Percentiles rank a stretch among this genome's conserved stretches.
Conservation (phyloP, 1,140 invertebrate species). For the Paracyclopina nana region DNA sequence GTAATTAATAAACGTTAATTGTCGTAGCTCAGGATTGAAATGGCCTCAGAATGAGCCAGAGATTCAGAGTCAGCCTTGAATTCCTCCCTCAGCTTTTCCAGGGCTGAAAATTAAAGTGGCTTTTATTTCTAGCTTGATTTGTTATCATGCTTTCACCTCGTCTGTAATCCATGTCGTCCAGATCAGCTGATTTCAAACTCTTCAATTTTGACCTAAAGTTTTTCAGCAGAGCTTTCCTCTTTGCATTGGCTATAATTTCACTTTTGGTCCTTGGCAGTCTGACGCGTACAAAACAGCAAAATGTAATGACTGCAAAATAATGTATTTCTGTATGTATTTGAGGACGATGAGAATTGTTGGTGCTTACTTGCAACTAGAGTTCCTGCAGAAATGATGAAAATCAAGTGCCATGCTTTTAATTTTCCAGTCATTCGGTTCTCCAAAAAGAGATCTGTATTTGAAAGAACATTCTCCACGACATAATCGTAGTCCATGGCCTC, state of each 20-base stretch:
- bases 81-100: not conserved
- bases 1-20: no score
- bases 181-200: conserved; percentile 3
- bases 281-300: conserved; percentile 7
- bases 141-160: not conserved
- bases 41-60: not conserved
- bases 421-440: conserved; percentile 1
- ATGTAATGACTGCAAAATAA: not conserved
- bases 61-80: not conserved
- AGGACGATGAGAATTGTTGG: not conserved
- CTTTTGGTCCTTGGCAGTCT: conserved; percentile 1
- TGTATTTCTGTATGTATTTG: not conserved
- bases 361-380: conserved; percentile 3
- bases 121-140: not conserved
- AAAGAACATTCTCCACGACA: conserved; percentile 2
- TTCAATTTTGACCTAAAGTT: conserved; percentile 2
- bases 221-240: conserved; percentile 1
- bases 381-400: not conserved
- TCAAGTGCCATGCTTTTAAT: conserved; percentile 8
- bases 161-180: conserved; percentile 11
- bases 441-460: conserved; percentile 8
- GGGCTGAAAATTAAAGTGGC: not conserved
- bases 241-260: conserved; percentile 3
- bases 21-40: not conserved
- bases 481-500: not conserved